A percentile compares a stretch with the other conserved stretches of the same genome.
Evolutionary conservation across 2,113 vertebrate species (phyloP).

Genomic region (Toxostoma redivivum): DNA sequence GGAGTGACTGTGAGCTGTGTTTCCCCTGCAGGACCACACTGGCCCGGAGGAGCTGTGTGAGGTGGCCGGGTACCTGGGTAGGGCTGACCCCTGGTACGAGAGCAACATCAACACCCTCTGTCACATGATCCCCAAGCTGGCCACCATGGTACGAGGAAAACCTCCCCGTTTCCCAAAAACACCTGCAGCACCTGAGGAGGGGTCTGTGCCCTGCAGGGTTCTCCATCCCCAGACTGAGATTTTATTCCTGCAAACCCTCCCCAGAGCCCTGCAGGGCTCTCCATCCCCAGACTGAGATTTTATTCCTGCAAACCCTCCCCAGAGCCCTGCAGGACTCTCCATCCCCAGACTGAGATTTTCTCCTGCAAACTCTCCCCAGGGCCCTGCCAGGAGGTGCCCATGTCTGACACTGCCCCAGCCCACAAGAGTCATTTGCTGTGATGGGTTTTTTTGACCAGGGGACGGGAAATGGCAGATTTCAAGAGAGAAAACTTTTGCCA

Average conservation of each 20-base stretch:
- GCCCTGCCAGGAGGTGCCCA: neutral
- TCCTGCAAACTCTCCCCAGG: neutral
- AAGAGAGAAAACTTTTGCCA: neutral
- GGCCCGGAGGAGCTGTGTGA: conserved; percentile 61
- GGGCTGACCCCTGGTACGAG: conserved; percentile 88
- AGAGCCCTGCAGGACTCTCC: neutral
- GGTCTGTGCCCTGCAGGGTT: neutral
- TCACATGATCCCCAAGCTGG: conserved; percentile 84
- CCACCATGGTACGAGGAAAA: conserved; percentile 78
- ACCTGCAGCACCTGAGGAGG: accelerated
- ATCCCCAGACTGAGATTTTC: too few relatives aligned
- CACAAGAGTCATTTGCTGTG: neutral
- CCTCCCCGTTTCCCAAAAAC: neutral
- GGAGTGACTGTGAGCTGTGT: neutral
- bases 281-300: too few relatives aligned
- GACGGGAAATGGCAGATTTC: conserved; percentile 3
- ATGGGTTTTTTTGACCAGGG: neutral
- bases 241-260: too few relatives aligned
- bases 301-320: too few relatives aligned
- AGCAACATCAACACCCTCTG: conserved; percentile 84
- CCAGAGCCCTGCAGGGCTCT: neutral
- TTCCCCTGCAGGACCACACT: neutral
- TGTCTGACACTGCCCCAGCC: neutral
- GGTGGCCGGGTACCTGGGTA: conserved; percentile 85
- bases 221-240: too few relatives aligned